A percentile compares a stretch with the other conserved stretches of the same genome.
Conservation (phyloP, 2,797 vertebrate genomes). For the Falco biarmicus region DNA sequence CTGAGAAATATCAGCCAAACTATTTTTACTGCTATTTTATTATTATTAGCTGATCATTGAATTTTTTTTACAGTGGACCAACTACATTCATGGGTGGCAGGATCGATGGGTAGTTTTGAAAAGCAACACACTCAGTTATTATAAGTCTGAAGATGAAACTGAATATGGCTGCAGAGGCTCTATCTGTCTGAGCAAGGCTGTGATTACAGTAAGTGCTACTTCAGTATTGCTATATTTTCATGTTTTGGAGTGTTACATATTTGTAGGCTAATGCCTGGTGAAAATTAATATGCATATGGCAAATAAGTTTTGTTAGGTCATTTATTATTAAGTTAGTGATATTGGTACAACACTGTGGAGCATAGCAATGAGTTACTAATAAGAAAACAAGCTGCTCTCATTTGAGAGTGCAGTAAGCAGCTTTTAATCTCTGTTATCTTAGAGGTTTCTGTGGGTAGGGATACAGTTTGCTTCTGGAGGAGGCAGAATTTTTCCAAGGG, state of each 20-base stretch:
- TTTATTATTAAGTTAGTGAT: not conserved
- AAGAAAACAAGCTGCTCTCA: not conserved
- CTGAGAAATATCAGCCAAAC: not conserved
- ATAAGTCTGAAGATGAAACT: conserved; percentile 94
- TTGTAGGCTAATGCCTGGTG: not conserved
- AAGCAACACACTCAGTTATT: conserved; percentile 94
- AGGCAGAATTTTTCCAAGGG: not conserved
- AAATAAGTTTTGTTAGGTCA: not conserved
- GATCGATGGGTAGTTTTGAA: conserved; percentile 96
- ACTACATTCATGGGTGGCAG: conserved; percentile 98
- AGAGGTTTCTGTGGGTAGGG: not conserved
- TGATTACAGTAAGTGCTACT: conserved; percentile 88
- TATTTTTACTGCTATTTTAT: not conserved
- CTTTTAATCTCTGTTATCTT: not conserved
- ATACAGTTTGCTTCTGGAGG: not conserved
- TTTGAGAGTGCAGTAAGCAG: not conserved
- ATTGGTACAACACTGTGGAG: not conserved
- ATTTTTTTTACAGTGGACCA: conserved; percentile 84
- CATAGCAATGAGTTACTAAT: not conserved
- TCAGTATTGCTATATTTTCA: not conserved
- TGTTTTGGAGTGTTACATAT: not conserved
- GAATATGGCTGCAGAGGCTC: conserved; percentile 95
- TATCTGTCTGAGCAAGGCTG: conserved; percentile 93
- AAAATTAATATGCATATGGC: not conserved
- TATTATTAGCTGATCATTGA: not conserved